These are phyloP conservation scores for Heteromyza rotundicornis DNA, from an alignment of 2,888 invertebrate genomes.

Conservation along the genomic window DNA sequence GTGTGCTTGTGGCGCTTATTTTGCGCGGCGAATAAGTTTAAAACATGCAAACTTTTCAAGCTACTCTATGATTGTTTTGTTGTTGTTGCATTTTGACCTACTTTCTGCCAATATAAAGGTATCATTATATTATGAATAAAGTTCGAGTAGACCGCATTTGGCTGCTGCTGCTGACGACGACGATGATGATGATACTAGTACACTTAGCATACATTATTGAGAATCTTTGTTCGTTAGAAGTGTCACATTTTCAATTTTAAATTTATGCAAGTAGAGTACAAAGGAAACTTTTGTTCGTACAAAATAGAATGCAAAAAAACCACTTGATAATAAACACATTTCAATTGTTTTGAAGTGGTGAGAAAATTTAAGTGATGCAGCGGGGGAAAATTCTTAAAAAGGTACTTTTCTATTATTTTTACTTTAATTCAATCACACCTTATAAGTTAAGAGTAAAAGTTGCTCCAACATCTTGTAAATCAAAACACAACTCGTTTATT, in stretches of 20 bases:
- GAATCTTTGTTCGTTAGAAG: neutral
- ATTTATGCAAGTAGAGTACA: neutral
- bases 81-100: neutral
- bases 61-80: neutral
- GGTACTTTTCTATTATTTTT: no score
- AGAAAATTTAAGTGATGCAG: no score
- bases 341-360: no score
- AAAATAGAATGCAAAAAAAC: no score
- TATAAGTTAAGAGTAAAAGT: no score
- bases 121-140: neutral
- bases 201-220: no score
- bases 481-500: no score
- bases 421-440: no score
- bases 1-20: no score
- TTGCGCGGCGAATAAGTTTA: neutral
- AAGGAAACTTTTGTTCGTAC: neutral
- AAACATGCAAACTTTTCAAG: neutral
- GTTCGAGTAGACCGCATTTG: neutral
- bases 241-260: neutral
- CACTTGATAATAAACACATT: no score
- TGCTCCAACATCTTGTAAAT: no score
- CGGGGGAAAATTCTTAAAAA: no score
- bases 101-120: conserved; percentile 3
- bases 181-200: neutral
- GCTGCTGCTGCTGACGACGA: neutral